These are phyloP conservation scores for Drosophila leonis DNA, from an alignment of 2,888 invertebrate genomes.

Conservation along the genomic window DNA sequence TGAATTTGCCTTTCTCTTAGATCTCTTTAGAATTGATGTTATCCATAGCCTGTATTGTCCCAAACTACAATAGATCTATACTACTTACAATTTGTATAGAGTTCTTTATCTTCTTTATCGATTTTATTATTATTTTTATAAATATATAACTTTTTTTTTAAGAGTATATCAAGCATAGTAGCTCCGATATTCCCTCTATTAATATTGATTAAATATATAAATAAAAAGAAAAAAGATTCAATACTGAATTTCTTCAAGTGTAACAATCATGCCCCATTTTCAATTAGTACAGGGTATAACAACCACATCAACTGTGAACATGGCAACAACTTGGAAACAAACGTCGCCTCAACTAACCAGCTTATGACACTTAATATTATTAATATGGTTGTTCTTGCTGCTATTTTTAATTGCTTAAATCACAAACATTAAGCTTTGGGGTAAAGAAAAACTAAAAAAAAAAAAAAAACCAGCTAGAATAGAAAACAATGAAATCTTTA, in stretches of 20 bases:
- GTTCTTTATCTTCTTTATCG: not conserved
- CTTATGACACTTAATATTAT: constrained; percentile 45
- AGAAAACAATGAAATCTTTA: not conserved
- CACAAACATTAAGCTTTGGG: constrained; percentile 28
- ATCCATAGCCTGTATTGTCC: too few relatives aligned
- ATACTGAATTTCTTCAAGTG: not conserved
- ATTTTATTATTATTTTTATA: not conserved
- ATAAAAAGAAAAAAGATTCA: too few relatives aligned
- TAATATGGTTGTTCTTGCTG: constrained; percentile 22
- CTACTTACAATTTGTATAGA: too few relatives aligned
- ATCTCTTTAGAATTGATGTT: too few relatives aligned
- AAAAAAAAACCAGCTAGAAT: constrained; percentile 24
- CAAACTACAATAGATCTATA: too few relatives aligned
- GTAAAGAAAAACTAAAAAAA: not conserved
- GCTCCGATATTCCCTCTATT: too few relatives aligned
- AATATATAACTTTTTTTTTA: too few relatives aligned
- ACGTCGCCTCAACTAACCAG: constrained; percentile 41
- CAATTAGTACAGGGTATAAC: not conserved
- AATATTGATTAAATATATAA: too few relatives aligned
- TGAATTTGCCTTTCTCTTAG: too few relatives aligned
- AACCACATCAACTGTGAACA: constrained; percentile 25
- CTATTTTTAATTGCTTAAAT: constrained; percentile 42
- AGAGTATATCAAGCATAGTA: too few relatives aligned
- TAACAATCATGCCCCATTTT: not conserved
- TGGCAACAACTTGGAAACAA: constrained; percentile 45